Evolutionary conservation across 1,140 invertebrate species (phyloP).

Genomic region (Drosophila pallidifrons): DNA sequence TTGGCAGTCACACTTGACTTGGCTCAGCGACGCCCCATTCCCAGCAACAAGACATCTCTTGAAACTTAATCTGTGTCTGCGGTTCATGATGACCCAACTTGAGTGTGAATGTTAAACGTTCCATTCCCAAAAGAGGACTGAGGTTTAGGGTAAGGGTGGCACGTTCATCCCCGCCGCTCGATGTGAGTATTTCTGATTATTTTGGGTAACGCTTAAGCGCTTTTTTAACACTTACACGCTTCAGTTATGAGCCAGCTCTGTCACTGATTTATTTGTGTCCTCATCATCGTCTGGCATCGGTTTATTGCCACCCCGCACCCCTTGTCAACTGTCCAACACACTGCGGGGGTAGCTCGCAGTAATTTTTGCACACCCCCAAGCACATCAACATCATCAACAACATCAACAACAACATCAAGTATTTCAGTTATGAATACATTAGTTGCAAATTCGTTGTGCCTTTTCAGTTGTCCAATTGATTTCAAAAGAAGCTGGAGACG

Average conservation of each 20-base stretch:
- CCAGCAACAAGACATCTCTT: slow-evolving; percentile 36
- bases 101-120: slow-evolving; percentile 58
- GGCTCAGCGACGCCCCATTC: slow-evolving; percentile 23
- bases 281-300: slow-evolving; percentile 12
- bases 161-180: slow-evolving; percentile 8
- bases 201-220: slow-evolving; percentile 66
- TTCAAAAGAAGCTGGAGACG: slow-evolving; percentile 31
- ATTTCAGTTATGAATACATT: slow-evolving; percentile 75
- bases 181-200: slow-evolving; percentile 50
- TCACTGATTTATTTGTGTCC: slow-evolving; percentile 71
- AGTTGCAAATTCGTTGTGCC: slow-evolving; percentile 69
- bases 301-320: slow-evolving; percentile 6
- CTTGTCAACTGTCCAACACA: not conserved
- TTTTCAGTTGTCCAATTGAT: slow-evolving; percentile 67
- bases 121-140: slow-evolving; percentile 22
- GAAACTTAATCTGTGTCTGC: slow-evolving; percentile 53
- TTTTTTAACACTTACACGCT: slow-evolving; percentile 84
- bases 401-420: not conserved
- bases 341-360: slow-evolving; percentile 16
- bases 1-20: slow-evolving; percentile 41
- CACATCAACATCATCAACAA: not conserved
- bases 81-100: slow-evolving; percentile 46
- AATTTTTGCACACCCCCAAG: slow-evolving; percentile 44
- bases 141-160: slow-evolving; percentile 3
- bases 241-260: slow-evolving; percentile 48